A percentile compares a stretch with the other conserved stretches of the same genome.
Conservation (phyloP, 2,888 invertebrate genomes). For the Mesochorus sp. region DNA sequence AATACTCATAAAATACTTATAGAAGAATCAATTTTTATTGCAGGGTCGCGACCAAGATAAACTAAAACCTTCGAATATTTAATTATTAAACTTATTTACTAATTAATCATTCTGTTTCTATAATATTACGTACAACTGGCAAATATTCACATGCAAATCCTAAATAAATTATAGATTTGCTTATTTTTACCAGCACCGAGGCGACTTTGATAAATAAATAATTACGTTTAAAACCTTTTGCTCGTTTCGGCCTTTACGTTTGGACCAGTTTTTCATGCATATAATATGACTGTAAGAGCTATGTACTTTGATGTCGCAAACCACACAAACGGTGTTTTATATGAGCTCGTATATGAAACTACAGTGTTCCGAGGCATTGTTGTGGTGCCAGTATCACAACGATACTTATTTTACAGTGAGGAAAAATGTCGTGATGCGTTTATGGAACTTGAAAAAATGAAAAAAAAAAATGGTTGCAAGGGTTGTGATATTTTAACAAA, state of each 20-base stretch:
- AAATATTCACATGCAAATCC: too few species aligned
- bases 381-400: background rate
- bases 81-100: too few species aligned
- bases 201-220: background rate
- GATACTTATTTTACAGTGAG: background rate
- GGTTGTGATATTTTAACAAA: background rate
- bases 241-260: background rate
- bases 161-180: background rate
- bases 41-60: too few species aligned
- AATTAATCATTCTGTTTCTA: too few species aligned
- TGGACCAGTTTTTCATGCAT: background rate
- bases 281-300: background rate
- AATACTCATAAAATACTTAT: too few species aligned
- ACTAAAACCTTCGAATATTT: too few species aligned
- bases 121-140: too few species aligned
- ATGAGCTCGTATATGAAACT: background rate
- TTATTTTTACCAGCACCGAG: background rate
- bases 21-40: too few species aligned
- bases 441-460: background rate
- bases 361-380: background rate
- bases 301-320: constrained; percentile 12
- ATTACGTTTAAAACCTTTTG: background rate
- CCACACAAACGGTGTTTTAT: constrained; percentile 20
- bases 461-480: background rate
- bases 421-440: background rate